Percentiles rank a stretch among this genome's conserved stretches.
Conservation (phyloP, 2,888 invertebrate species). For the Drosophila formosana region DNA sequence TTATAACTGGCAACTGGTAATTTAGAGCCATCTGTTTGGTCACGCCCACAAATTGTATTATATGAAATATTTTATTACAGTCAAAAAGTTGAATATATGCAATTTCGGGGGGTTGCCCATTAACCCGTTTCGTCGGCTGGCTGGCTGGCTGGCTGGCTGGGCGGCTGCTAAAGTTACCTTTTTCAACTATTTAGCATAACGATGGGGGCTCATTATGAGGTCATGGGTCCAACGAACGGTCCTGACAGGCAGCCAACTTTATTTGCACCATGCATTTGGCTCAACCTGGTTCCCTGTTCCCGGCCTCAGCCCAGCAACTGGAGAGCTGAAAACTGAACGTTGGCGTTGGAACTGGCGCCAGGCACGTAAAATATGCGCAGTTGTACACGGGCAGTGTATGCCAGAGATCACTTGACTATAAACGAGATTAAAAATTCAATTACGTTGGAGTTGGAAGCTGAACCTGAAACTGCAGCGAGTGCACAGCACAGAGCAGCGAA, state of each 20-base stretch:
- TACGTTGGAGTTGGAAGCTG: slow-evolving; percentile 82
- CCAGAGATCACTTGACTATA: slow-evolving; percentile 85
- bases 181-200: slow-evolving; percentile 76
- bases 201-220: slow-evolving; percentile 65
- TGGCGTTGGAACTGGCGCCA: slow-evolving; percentile 45
- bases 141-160: not conserved
- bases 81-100: slow-evolving; percentile 62
- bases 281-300: not conserved
- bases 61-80: slow-evolving; percentile 60
- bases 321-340: slow-evolving; percentile 19
- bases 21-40: slow-evolving; percentile 45
- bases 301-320: slow-evolving; percentile 31
- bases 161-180: slow-evolving; percentile 49
- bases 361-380: slow-evolving; percentile 81
- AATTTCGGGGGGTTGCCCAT: slow-evolving; percentile 65
- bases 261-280: slow-evolving; percentile 69
- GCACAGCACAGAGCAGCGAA: slow-evolving; percentile 22
- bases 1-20: slow-evolving; percentile 29
- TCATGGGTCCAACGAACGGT: slow-evolving; percentile 14
- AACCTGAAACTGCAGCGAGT: slow-evolving; percentile 68
- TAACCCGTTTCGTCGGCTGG: slow-evolving; percentile 50
- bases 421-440: slow-evolving; percentile 85
- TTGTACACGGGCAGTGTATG: slow-evolving; percentile 75
- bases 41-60: slow-evolving; percentile 46
- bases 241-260: slow-evolving; percentile 59